Conservation (phyloP, 1,140 invertebrate genomes). For the Choristoneura fumiferana region DNA sequence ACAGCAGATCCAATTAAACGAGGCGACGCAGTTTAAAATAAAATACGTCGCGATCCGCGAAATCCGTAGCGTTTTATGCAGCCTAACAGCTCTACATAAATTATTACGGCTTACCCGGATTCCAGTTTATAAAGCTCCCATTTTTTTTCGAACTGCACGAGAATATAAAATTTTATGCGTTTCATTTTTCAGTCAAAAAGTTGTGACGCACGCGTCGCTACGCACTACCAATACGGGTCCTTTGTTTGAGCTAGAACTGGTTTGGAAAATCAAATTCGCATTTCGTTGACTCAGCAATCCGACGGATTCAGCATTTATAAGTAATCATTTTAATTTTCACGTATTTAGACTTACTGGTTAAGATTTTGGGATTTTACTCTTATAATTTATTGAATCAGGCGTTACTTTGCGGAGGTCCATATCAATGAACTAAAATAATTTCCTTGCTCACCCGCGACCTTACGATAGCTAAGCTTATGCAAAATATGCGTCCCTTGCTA, state of each 20-base stretch:
- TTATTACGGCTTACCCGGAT: conserved; percentile 15
- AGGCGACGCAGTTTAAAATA: conserved; percentile 15
- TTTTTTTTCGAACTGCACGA: conserved; percentile 3
- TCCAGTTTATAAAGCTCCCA: conserved; percentile 4
- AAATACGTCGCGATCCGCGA: conserved; percentile 14
- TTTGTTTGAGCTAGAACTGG: background rate
- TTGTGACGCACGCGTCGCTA: background rate
- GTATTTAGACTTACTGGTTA: too few species aligned
- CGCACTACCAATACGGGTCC: background rate
- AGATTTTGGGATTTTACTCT: too few species aligned
- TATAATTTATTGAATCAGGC: too few species aligned
- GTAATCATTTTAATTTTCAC: too few species aligned
- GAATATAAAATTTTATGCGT: conserved; percentile 4
- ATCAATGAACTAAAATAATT: too few species aligned
- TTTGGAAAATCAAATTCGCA: background rate
- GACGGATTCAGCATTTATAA: too few species aligned
- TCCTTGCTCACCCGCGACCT: too few species aligned
- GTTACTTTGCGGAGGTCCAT: too few species aligned
- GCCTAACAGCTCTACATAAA: conserved; percentile 18
- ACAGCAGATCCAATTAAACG: conserved; percentile 8
- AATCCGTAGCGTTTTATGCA: conserved; percentile 6
- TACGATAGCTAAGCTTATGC: too few species aligned
- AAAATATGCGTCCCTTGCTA: too few species aligned
- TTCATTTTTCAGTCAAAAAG: conserved; percentile 3
- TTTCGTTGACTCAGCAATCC: too few species aligned